Evolutionary conservation across 2,888 invertebrate species (phyloP), one percentile per base, ranked within the genome.

Genomic region (Parelbella ahira): DNA sequence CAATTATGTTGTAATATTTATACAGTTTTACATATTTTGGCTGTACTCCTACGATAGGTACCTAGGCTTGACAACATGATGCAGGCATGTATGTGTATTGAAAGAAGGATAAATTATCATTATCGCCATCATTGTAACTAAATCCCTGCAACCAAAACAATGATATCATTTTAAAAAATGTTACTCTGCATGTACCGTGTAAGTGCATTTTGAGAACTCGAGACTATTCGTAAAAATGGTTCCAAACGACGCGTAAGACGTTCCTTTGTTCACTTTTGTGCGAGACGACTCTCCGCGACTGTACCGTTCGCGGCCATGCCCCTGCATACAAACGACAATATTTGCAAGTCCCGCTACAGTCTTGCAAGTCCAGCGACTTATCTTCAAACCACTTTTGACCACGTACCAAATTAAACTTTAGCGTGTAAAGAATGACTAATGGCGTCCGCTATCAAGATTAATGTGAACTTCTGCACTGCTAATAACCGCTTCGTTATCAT

Each of bases 301-400:
- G 28, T 23, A 34, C 41, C 33, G 41, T 34, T 41, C 34, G 28
- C 9, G 7, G 34, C 23, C 27, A 42, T 42, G 42, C 23, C n/a
- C 28, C 7, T 36, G 42, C 42, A 42, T 42, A 42, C 34, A 42
- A 36, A 42, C 34, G 42, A 42, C 34, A 27, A 12, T 42, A 42
- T 42, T 42, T 36, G 34, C 42, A 36, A 42, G 23, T 36, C 23
- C 34, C 42, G 42, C 42, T 42, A 42, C 34, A 29, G 36, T 34
- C 42, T 41, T 11, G 12, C 20, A 29, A 36, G 34, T 34, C 34
- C 42, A 29, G 28, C 20, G 29, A 36, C 18, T 34, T 34, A 41
- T 18, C 42, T 25, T 23, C 18, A 23, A 28, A 42, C 11, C 15
- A 25, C 9, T 7, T 21, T 18, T 25, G 1, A 33, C 27, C 21